These are phyloP conservation scores for Hydraecia micacea DNA, from an alignment of 2,888 invertebrate genomes.

Conservation along the genomic window DNA sequence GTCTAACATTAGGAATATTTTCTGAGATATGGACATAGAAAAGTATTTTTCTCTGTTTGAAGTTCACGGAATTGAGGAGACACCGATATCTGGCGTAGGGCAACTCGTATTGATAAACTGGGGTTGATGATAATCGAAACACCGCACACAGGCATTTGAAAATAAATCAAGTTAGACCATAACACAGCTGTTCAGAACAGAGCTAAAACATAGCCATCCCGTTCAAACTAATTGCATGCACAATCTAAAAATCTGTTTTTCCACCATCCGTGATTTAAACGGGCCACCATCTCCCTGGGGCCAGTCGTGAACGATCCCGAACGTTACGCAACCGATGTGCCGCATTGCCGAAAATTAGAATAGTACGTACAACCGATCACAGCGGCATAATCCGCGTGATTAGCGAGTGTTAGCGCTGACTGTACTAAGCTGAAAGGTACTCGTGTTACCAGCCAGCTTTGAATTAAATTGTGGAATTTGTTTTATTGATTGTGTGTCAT, in stretches of 20 bases:
- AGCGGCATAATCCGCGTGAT: slow-evolving; percentile 51
- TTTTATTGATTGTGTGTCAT: slow-evolving; percentile 34
- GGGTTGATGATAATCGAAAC: neutral
- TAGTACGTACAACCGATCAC: slow-evolving; percentile 49
- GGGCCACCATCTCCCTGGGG: slow-evolving; percentile 12
- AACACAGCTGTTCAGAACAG: neutral
- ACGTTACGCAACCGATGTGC: slow-evolving; percentile 58
- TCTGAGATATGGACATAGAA: neutral
- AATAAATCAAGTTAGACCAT: neutral
- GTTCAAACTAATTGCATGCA: slow-evolving; percentile 26
- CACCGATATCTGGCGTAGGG: neutral
- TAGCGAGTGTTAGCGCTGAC: slow-evolving; percentile 44
- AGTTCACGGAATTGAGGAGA: neutral
- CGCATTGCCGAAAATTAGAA: slow-evolving; percentile 60
- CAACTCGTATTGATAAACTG: no score
- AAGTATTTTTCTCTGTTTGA: neutral
- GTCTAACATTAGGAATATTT: no score
- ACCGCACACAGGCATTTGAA: neutral
- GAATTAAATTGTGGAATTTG: slow-evolving; percentile 30
- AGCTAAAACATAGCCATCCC: neutral
- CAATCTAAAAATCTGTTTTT: slow-evolving; percentile 27
- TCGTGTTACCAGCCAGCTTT: slow-evolving; percentile 21
- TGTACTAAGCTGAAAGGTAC: slow-evolving; percentile 41
- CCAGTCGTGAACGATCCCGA: slow-evolving; percentile 24
- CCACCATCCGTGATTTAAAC: slow-evolving; percentile 14